These are phyloP conservation scores for Oligia fasciuncula DNA, from an alignment of 2,888 invertebrate genomes.

Conservation along the genomic window DNA sequence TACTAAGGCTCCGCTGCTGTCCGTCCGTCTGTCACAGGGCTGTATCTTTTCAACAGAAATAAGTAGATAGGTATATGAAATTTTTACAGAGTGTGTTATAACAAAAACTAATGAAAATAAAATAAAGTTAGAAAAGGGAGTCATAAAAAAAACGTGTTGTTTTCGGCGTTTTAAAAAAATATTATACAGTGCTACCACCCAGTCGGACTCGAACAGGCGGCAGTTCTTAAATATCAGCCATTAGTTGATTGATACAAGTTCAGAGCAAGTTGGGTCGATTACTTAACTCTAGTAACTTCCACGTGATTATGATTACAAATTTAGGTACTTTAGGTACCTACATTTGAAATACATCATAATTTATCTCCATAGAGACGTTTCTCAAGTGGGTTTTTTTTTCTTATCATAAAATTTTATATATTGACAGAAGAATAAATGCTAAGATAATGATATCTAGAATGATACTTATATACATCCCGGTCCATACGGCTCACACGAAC, in stretches of 20 bases:
- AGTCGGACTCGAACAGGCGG: too few relatives aligned
- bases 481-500: not conserved
- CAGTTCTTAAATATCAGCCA: not conserved
- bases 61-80: too few relatives aligned
- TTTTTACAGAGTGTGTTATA: too few relatives aligned
- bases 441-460: slow-evolving; percentile 10
- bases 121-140: too few relatives aligned
- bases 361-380: not conserved
- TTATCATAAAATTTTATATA: slow-evolving; percentile 15
- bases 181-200: too few relatives aligned
- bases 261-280: not conserved
- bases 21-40: too few relatives aligned
- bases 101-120: too few relatives aligned
- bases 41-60: too few relatives aligned
- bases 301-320: not conserved
- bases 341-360: not conserved
- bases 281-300: not conserved
- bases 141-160: too few relatives aligned
- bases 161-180: too few relatives aligned
- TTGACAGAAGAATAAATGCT: slow-evolving; percentile 28
- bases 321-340: not conserved
- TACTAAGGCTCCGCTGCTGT: too few relatives aligned
- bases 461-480: not conserved
- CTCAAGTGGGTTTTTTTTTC: slow-evolving; percentile 16
- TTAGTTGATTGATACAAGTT: not conserved